Base-by-base conservation (phyloP, 2,888 invertebrate species). In the Lepidonotus clava region DNA sequence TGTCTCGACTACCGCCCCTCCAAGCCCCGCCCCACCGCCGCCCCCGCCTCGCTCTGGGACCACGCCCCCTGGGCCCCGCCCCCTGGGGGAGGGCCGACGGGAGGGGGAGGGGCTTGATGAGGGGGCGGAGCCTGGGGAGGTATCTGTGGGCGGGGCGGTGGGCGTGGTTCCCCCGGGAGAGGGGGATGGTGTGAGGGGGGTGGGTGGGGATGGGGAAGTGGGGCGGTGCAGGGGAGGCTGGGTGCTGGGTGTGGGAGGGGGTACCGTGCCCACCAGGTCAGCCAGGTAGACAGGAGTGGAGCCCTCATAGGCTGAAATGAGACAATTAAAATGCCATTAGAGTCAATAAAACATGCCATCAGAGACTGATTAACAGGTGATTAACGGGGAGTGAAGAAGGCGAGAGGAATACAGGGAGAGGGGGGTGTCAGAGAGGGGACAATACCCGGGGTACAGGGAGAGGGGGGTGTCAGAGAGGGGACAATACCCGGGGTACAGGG, bases 271-370 rank as follows among this genome's bases (percentile, higher is more conserved):
- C 8, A 6, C 32, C 2, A 34, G 66, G 34, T 28, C 1, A 21
- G 38, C 71, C 36, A 11, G 36, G 36, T 71, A 71, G 71, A 34
- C 71, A 14, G 38, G 36, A n/a, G 71, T 71, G 4, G 71, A 71
- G 0, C 71, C 71, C 71, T 71, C 71, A 21, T 71, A 71, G n/a
- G 71, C 71, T 71, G 71, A 18, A 71, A 71, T 21, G 38, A 66
- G 66, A 71, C 28, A 24, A 61, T 61, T 61, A 61, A 61, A 32
- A 61, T 11, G 24, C 28, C 61, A 61, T 61, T 61, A 61, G n/a
- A 61, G n/a, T n/a, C n/a, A n/a, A n/a, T n/a, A n/a, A n/a, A n/a
- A n/a, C n/a, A n/a, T n/a, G n/a, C n/a, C n/a, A n/a, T n/a, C n/a
- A n/a, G n/a, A n/a, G n/a, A n/a, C n/a, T n/a, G n/a, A n/a, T n/a